phyloP scores from a whole-genome alignment of 2,888 invertebrate genomes.

The Xylota sylvarum region DNA sequence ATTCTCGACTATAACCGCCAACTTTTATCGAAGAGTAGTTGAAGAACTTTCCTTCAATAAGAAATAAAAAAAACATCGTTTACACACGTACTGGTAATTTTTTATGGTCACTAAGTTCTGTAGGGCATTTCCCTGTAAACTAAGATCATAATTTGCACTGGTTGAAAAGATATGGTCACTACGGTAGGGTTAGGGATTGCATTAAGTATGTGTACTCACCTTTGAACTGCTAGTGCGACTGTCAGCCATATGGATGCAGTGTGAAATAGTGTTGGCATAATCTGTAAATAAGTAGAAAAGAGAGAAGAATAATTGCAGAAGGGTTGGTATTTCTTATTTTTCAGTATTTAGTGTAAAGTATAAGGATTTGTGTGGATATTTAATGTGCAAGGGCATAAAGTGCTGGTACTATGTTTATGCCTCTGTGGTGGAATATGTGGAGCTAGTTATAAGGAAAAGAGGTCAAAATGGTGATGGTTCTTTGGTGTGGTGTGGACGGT shows the following conservation, averaged over 20 bases:
- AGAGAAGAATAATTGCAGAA: neutral
- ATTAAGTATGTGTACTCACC: constrained; percentile 84
- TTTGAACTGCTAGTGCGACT: constrained; percentile 94
- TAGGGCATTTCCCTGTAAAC: neutral
- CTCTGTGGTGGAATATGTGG: no score
- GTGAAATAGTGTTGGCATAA: constrained; percentile 94
- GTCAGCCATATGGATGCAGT: constrained; percentile 98
- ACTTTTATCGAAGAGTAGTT: neutral
- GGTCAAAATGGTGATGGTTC: no score
- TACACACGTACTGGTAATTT: neutral
- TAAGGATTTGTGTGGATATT: neutral
- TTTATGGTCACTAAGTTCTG: neutral
- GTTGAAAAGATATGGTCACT: neutral
- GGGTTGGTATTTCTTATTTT: neutral
- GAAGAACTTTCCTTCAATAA: neutral
- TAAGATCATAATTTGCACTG: neutral
- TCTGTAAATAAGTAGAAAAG: constrained; percentile 80
- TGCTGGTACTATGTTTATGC: no score
- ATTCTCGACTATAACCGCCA: neutral
- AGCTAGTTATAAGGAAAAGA: no score
- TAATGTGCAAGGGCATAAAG: no score
- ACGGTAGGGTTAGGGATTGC: neutral
- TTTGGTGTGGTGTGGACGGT: no score
- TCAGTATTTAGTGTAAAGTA: neutral
- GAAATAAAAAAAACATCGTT: neutral